Evolutionary conservation across 2,888 invertebrate genomes (phyloP).

Genomic region (Cyclophora albipunctata): DNA sequence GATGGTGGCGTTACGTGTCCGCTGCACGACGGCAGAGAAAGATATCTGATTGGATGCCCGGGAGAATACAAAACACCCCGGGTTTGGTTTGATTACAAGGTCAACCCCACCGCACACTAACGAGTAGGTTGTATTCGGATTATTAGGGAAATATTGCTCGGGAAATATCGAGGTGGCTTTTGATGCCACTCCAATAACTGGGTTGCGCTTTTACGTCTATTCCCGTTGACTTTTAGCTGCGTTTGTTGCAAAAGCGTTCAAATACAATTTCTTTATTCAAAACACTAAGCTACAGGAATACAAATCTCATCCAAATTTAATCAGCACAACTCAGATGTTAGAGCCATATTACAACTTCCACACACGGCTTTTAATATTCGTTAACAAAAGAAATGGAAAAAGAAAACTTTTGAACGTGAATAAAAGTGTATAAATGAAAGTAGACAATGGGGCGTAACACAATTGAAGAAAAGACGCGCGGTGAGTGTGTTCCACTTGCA

Average conservation of each 20-base stretch:
- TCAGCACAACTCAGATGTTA: too few relatives aligned
- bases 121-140: background rate
- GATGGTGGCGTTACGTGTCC: conserved; percentile 29
- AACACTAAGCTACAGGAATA: too few relatives aligned
- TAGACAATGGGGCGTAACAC: conserved; percentile 62
- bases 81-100: background rate
- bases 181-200: background rate
- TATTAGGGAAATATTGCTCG: too few relatives aligned
- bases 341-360: too few relatives aligned
- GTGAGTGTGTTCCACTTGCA: conserved; percentile 59
- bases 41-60: conserved; percentile 22
- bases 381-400: conserved; percentile 40
- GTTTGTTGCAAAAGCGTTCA: too few relatives aligned
- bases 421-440: conserved; percentile 56
- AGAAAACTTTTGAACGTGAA: conserved; percentile 45
- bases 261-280: too few relatives aligned
- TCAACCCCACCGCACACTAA: background rate
- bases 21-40: conserved; percentile 28
- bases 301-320: too few relatives aligned
- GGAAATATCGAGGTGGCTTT: too few relatives aligned
- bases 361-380: conserved; percentile 13
- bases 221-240: too few relatives aligned
- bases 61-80: conserved; percentile 11
- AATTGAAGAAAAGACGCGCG: conserved; percentile 68
- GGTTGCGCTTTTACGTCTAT: too few relatives aligned